Conservation (phyloP, 2,797 vertebrate genomes). For the Oophaga sylvatica region DNA sequence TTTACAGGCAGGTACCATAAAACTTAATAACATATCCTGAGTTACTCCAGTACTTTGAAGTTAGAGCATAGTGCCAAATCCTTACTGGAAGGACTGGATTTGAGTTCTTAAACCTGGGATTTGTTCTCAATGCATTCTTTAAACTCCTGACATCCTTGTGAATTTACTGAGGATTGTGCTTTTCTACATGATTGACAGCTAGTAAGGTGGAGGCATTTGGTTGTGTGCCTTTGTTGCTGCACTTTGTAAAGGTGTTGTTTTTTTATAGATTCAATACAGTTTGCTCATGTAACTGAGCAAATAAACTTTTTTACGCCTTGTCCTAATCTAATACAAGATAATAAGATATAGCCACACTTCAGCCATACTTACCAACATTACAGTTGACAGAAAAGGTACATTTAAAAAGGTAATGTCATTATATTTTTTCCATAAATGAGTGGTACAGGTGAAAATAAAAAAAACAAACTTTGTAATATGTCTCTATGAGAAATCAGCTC, state of each 20-base stretch:
- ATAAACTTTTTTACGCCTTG: not conserved
- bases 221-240: not conserved
- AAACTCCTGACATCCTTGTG: conserved; percentile 2
- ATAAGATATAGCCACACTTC: too few species aligned
- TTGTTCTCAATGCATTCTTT: conserved; percentile 48
- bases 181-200: conserved; percentile 5
- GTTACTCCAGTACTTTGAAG: conserved; percentile 38
- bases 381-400: too few species aligned
- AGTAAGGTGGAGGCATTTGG: conserved; percentile 3
- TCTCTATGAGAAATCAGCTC: too few species aligned
- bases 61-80: conserved; percentile 29
- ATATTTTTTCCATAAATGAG: too few species aligned
- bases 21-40: conserved; percentile 51
- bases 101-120: conserved; percentile 35
- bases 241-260: not conserved
- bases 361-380: too few species aligned
- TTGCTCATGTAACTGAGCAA: not conserved
- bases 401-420: too few species aligned
- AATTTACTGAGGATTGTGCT: not conserved
- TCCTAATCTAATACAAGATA: too few species aligned
- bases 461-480: too few species aligned
- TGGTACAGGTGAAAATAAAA: too few species aligned
- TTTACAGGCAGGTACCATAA: conserved; percentile 46
- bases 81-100: conserved; percentile 45
- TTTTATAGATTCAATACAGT: not conserved